A percentile compares a stretch with the other conserved stretches of the same genome.
Evolutionary conservation across 2,888 invertebrate genomes (phyloP).

Genomic region (Caenorhabditis virilis): DNA sequence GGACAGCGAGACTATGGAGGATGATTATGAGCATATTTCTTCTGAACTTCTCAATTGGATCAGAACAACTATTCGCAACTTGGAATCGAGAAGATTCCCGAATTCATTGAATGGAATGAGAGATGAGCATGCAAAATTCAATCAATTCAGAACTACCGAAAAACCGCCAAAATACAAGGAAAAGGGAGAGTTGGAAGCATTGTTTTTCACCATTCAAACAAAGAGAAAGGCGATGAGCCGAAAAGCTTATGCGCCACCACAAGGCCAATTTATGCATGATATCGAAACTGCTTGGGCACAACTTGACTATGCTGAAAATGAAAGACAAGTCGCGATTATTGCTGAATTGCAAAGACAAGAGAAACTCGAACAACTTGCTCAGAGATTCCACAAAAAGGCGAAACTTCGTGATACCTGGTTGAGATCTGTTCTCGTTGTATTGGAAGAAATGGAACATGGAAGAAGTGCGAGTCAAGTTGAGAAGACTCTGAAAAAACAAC

Average conservation of each 20-base stretch:
- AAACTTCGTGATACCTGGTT: constrained; percentile 88
- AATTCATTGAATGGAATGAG: constrained; percentile 94
- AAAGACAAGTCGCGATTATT: constrained; percentile 86
- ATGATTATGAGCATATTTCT: constrained; percentile 84
- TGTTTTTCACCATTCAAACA: constrained; percentile 94
- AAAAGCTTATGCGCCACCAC: constrained; percentile 62
- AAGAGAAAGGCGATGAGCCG: constrained; percentile 86
- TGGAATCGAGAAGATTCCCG: constrained; percentile 77
- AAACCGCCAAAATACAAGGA: constrained; percentile 98
- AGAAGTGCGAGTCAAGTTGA: constrained; percentile 90
- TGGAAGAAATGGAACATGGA: constrained; percentile 74
- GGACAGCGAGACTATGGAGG: constrained; percentile 89
- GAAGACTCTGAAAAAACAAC: constrained; percentile 95
- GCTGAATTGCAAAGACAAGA: constrained; percentile 85
- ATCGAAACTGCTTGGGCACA: constrained; percentile 92
- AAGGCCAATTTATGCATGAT: constrained; percentile 81
- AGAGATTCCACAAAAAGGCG: constrained; percentile 91
- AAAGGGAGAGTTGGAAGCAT: constrained; percentile 92
- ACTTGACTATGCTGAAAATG: constrained; percentile 90
- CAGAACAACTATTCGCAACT: constrained; percentile 79
- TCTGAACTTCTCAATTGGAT: constrained; percentile 92
- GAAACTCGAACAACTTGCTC: constrained; percentile 88
- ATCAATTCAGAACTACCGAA: constrained; percentile 91
- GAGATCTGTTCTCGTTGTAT: constrained; percentile 79
- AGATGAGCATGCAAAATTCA: constrained; percentile 84